Percentiles rank a stretch among this genome's conserved stretches.
Evolutionary conservation across 2,797 vertebrate species (phyloP).

Genomic region (Lagorchestes hirsutus): DNA sequence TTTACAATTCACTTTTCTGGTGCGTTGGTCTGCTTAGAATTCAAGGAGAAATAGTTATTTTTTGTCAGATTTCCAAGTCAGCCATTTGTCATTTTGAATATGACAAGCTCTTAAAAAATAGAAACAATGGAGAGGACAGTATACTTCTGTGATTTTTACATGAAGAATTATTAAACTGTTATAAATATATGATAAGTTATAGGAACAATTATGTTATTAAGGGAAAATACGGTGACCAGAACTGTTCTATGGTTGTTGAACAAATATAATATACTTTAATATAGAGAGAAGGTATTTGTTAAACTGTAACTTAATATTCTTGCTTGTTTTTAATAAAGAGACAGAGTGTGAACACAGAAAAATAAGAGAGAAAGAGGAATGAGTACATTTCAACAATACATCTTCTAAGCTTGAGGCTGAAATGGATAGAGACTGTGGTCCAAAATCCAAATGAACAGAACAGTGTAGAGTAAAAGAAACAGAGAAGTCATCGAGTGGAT

Average conservation of each 20-base stretch:
- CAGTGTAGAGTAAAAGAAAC: background rate
- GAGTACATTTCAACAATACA: background rate
- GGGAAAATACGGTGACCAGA: background rate
- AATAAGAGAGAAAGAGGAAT: background rate
- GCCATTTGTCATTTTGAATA: background rate
- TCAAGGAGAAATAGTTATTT: background rate
- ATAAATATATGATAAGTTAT: too few species aligned
- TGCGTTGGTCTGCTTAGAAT: background rate
- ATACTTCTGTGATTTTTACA: background rate
- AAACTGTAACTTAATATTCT: background rate
- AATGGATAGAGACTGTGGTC: background rate
- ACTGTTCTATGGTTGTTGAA: background rate
- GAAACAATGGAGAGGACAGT: too few species aligned
- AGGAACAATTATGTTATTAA: background rate
- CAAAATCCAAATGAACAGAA: background rate
- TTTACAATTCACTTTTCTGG: background rate
- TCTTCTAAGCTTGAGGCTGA: background rate
- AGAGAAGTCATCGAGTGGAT: background rate
- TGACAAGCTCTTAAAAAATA: too few species aligned
- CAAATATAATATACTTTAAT: background rate
- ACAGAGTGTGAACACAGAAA: background rate
- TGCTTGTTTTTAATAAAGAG: background rate
- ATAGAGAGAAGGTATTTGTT: background rate
- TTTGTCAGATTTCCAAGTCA: background rate
- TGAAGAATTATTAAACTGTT: background rate